Evolutionary conservation across 2,888 invertebrate genomes (phyloP).

Genomic region (Ophion obscuratus): DNA sequence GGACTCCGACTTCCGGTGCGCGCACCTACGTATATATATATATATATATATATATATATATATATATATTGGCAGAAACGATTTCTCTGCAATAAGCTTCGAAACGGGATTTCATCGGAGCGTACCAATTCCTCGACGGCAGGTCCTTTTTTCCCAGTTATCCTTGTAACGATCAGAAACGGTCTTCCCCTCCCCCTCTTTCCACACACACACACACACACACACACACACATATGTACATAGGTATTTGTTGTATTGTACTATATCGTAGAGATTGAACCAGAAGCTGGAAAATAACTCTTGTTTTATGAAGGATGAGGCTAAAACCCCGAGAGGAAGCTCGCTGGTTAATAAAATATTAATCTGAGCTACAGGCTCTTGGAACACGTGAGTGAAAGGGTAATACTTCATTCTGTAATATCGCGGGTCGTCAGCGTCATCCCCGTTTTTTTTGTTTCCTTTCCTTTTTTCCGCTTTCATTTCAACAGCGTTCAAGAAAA

Average conservation of each 20-base stretch:
- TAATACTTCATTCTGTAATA: conserved; percentile 56
- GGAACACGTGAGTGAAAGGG: conserved; percentile 35
- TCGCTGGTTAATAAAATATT: conserved; percentile 65
- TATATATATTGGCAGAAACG: conserved; percentile 68
- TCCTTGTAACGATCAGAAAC: conserved; percentile 57
- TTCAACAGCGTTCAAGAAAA: conserved; percentile 37
- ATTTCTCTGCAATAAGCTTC: conserved; percentile 77
- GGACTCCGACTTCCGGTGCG: conserved; percentile 61
- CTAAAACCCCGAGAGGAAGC: conserved; percentile 28
- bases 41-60: conserved; percentile 53
- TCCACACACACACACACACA: too few relatives aligned
- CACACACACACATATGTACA: background rate
- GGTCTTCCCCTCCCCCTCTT: conserved; percentile 19
- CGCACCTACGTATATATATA: background rate
- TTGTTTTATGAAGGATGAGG: conserved; percentile 53
- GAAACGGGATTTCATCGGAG: conserved; percentile 78
- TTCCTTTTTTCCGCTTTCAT: background rate
- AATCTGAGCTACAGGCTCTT: conserved; percentile 51
- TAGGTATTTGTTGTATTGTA: background rate
- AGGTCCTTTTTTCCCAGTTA: conserved; percentile 63
- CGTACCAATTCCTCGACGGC: conserved; percentile 72
- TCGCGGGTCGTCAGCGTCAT: conserved; percentile 8
- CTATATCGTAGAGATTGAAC: conserved; percentile 21
- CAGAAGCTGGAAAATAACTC: conserved; percentile 44
- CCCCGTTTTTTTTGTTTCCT: conserved; percentile 14